Evolutionary conservation across 2,888 invertebrate genomes (phyloP), one percentile per base, ranked within the genome.

Genomic region (Euplexia lucipara): DNA sequence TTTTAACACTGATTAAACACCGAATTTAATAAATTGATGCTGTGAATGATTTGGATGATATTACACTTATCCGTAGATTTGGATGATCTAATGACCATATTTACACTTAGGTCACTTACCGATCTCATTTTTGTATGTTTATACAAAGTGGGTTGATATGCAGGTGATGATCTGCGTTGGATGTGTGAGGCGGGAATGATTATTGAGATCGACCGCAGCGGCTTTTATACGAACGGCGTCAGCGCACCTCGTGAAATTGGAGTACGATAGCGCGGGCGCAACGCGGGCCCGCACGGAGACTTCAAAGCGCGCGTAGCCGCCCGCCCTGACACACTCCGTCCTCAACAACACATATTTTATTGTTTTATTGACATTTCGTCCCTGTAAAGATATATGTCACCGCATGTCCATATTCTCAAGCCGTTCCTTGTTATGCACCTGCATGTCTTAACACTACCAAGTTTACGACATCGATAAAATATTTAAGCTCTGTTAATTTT

Each of bases 141-240:
- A 75, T 74, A 77, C 81, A 81, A 83, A 83, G 76, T 77, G 81
- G 74, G 79, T 83, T 81, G 75, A 78, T 78, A 75, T 83, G 79
- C 74, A 82, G 68, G 70, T 79, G 88, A 86, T 92, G 92, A 88
- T 94, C 88, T 88, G 89, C 92, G 89, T 75, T 89, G 86, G 91
- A 91, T 90, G 93, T 91, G 86, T 91, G 88, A 83, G 83, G 88
- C 86, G 85, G 92, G 95, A 94, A 95, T 95, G 95, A 94, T 94
- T 94, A 92, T 95, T 94, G 91, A 95, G 93, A 91, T 90, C 83
- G 87, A 79, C 84, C 80, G 87, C 86, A 57, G 86, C 84, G 71
- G 91, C 92, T 94, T 95, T 90, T 95, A 95, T 95, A 95, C 89
- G 82, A 81, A 62, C 79, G 77, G 85, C 81, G 89, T 79, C 82